Base-by-base conservation (phyloP, 2,797 vertebrate genomes). In the Crocidura indochinensis region DNA sequence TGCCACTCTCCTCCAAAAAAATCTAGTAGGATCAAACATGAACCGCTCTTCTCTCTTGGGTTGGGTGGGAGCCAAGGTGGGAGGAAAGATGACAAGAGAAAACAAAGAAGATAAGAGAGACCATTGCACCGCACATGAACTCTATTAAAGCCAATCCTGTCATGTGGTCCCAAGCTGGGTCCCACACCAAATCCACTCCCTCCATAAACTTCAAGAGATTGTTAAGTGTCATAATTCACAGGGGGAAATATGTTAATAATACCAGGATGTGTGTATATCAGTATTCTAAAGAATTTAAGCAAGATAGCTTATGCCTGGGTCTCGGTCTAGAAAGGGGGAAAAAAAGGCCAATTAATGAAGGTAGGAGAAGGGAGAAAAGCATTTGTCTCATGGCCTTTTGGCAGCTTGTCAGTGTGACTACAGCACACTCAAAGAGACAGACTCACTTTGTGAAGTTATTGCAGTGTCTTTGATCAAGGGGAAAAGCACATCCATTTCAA, bases 381-480 rank as follows among this genome's bases (percentile, higher is more conserved):
- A 49, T 62, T 47, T 69, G 31, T 71, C 83, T 78, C 56, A 0
- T 6, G 8, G 87, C 31, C 14, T n/a, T 91, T 46, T 8, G 62
- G 89, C 89, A 89, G 83, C 67, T 90, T 46, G 22, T 95, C 95
- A 68, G 0, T 17, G 56, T 27, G 47, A 75, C 4, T 69, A 92
- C 94, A 47, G 67, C 87, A 75, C 90, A 81, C 67, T 85, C 85
- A 7, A 77, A 93, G 67, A 92, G 91, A 84, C 91, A 87, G 77
- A 29, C 88, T 82, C 75, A 1, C 84, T 94, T 88, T n/a, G 71
- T 68, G 88, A 89, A 84, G 88, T 88, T 81, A 92, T 26, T 79
- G 90, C 90, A 69, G 90, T 5, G 31, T 65, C 95, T 95, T 95
- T 96, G 91, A 94, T 95, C 90, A 95, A 44, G 73, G 62, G 72